phyloP scores from a whole-genome alignment of 2,888 invertebrate genomes.

The Acanthacorydalis orientalis region DNA sequence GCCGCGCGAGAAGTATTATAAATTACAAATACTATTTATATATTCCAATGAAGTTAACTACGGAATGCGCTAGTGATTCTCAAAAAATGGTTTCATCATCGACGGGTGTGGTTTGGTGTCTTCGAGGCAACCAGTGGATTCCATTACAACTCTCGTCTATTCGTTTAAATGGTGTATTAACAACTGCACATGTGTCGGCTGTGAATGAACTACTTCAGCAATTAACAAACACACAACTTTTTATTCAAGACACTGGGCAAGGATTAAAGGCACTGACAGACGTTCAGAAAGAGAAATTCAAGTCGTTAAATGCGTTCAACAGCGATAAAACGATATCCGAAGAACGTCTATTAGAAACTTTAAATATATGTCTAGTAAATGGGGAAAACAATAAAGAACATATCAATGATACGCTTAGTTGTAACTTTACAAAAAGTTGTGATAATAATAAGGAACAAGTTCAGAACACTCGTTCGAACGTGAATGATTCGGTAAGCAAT shows the following conservation, averaged over 20 bases:
- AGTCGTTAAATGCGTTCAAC: background rate
- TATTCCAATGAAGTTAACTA: no score
- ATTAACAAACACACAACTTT: conserved; percentile 44
- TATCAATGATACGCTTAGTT: background rate
- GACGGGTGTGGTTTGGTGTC: conserved; percentile 47
- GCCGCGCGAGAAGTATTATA: no score
- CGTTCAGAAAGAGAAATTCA: conserved; percentile 20
- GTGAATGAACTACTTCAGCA: conserved; percentile 46
- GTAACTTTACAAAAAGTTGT: background rate
- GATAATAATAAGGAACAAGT: background rate
- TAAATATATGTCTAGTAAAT: background rate
- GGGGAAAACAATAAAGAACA: background rate
- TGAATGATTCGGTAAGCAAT: background rate
- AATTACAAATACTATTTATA: no score
- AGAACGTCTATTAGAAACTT: conserved; percentile 2
- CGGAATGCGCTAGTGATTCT: background rate
- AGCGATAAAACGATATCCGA: background rate
- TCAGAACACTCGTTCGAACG: no score
- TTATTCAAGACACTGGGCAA: conserved; percentile 29
- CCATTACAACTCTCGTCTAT: conserved; percentile 50
- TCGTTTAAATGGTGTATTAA: conserved; percentile 44
- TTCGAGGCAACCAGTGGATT: conserved; percentile 48
- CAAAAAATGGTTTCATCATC: conserved; percentile 43
- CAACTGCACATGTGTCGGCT: conserved; percentile 46
- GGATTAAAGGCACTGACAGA: conserved; percentile 25